phyloP scores from a whole-genome alignment of 92 coral and sea anemone species.

The Blastomussa wellsi region DNA sequence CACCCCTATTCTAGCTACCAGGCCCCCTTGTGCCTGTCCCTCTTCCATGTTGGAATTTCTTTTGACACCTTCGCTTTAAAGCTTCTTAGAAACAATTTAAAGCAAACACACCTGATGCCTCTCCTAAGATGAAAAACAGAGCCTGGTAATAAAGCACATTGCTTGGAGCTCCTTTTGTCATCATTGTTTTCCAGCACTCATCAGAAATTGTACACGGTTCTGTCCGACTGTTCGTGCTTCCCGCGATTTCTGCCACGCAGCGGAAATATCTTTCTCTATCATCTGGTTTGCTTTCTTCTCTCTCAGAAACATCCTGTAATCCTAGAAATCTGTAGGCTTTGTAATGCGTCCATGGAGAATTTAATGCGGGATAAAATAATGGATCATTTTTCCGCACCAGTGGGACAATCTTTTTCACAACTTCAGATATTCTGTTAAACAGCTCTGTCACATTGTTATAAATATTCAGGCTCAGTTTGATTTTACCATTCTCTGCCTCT shows the following conservation, averaged over 20 bases:
- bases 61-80: no score
- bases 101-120: slow-evolving; percentile 29
- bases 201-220: slow-evolving; percentile 32
- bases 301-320: neutral
- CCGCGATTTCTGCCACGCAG: slow-evolving; percentile 29
- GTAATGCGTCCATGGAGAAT: slow-evolving; percentile 28
- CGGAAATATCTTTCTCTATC: neutral
- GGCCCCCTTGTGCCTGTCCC: no score
- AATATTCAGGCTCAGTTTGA: neutral
- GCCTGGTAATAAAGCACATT: slow-evolving; percentile 21
- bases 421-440: neutral
- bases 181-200: slow-evolving; percentile 21
- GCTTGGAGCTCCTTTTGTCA: slow-evolving; percentile 5
- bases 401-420: slow-evolving; percentile 15
- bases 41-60: no score
- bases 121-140: slow-evolving; percentile 31
- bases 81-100: neutral
- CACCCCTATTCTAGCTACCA: no score
- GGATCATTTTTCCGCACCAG: slow-evolving; percentile 21
- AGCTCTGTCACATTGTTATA: slow-evolving; percentile 14
- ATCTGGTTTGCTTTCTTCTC: neutral
- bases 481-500: slow-evolving; percentile 20
- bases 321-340: slow-evolving; percentile 13
- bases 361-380: slow-evolving; percentile 16
- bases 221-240: slow-evolving; percentile 8